Evolutionary conservation across 2,888 invertebrate species (phyloP).

Genomic region (Allacma fusca): DNA sequence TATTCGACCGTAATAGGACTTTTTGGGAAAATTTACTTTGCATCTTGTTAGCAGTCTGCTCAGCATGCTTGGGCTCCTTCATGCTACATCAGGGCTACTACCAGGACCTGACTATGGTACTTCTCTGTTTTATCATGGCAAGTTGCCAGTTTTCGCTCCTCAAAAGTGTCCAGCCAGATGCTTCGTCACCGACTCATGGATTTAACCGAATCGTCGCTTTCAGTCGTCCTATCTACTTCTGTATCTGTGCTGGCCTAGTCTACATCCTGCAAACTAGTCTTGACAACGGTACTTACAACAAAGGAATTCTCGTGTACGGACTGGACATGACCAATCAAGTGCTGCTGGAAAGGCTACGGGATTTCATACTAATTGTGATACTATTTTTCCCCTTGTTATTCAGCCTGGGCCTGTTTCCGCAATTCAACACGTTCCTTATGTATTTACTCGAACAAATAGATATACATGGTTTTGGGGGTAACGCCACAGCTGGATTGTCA

Average conservation of each 20-base stretch:
- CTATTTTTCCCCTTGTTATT: conserved; percentile 93
- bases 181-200: conserved; percentile 97
- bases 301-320: conserved; percentile 66
- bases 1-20: conserved; percentile 91
- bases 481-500: conserved; percentile 82
- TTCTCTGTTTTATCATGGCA: conserved; percentile 97
- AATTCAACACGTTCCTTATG: conserved; percentile 94
- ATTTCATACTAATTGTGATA: conserved; percentile 80
- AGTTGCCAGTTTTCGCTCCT: conserved; percentile 96
- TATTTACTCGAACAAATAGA: conserved; percentile 93
- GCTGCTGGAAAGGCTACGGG: conserved; percentile 74
- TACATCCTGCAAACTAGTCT: conserved; percentile 65
- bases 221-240: conserved; percentile 93
- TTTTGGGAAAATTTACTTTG: conserved; percentile 82
- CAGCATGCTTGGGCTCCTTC: conserved; percentile 84
- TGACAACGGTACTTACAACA: conserved; percentile 63
- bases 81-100: conserved; percentile 86
- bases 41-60: conserved; percentile 81
- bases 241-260: conserved; percentile 73
- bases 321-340: conserved; percentile 70
- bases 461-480: conserved; percentile 89
- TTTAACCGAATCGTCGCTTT: conserved; percentile 95
- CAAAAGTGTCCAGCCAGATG: conserved; percentile 98
- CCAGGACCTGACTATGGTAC: conserved; percentile 88
- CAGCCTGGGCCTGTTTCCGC: conserved; percentile 94